These are phyloP conservation scores for Podarcis siculus DNA, from an alignment of 2,797 vertebrate species.

Conservation along the genomic window DNA sequence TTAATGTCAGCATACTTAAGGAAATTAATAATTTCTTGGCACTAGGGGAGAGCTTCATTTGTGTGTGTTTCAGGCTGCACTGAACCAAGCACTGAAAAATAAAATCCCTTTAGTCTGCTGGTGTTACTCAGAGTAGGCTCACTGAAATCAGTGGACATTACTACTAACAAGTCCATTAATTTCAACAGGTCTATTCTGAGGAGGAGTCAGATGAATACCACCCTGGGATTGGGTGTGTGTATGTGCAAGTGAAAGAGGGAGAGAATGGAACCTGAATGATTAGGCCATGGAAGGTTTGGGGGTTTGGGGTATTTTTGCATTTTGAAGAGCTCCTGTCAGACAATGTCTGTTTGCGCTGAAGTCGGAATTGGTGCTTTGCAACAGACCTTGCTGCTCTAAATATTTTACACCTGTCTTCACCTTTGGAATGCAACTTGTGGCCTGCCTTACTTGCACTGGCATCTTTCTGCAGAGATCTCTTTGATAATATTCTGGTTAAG, in stretches of 20 bases:
- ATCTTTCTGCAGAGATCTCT: neutral
- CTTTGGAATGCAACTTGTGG: neutral
- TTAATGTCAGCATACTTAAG: neutral
- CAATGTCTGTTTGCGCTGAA: neutral
- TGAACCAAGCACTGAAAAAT: neutral
- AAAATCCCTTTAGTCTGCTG: neutral
- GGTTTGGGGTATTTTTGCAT: no score
- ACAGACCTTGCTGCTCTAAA: neutral
- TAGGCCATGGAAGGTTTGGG: neutral
- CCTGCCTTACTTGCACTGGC: neutral
- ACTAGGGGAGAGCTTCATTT: neutral
- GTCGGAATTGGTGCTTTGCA: neutral
- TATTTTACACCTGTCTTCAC: neutral
- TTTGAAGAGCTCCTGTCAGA: neutral
- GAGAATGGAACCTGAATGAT: neutral
- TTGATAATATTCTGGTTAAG: neutral
- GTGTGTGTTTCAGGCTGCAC: no score
- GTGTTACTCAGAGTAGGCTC: neutral
- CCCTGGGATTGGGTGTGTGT: neutral
- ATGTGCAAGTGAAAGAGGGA: neutral
- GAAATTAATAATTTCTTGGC: neutral
- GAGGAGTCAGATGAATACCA: no score
- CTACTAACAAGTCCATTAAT: no score
- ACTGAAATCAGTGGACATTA: no score
- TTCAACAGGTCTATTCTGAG: no score